Base-by-base conservation (phyloP, 2,113 vertebrate species). In the Loxodonta africana region DNA sequence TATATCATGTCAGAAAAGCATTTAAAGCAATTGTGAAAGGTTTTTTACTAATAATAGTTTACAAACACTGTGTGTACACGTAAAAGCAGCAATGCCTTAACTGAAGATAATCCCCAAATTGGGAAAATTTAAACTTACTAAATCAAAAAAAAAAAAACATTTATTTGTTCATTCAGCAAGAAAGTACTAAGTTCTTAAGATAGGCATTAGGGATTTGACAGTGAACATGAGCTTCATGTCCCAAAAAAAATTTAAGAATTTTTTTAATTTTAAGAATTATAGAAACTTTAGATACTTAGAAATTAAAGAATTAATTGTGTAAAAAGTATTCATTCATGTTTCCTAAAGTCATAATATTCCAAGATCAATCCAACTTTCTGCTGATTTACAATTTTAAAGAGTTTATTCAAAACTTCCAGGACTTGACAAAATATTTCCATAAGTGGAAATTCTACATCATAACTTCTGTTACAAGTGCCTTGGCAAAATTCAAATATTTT, bases 381-480 rank as follows among this genome's bases (percentile, higher is more conserved):
- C 83, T 83, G 26, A 84, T 67, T 89, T 30, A 8, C 60, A 83
- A 67, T 91, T 94, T 87, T 95, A 93, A 95, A 62, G 10, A 65
- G 26, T 46, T 94, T 95, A 96, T 69, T 85, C 48, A 93, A 95
- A 96, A 93, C 62, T 92, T 10, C n/a, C 51, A 97, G n/a, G 51
- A 88, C 14, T 5, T 74, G 44, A 87, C 41, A 21, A 88, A 92
- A 84, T 80, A 96, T 76, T 96, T 95, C 26, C 81, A 87, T 95
- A 95, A 88, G 48, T 63, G 30, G 91, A 95, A 90, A 90, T 81
- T 94, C 33, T 83, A 1, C 0, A 69, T 83, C 78, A 5, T 77
- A 80, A 96, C 71, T 88, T 93, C 37, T n/a, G 71, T 25, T 33
- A 2, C 37, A 90, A 92, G 21, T n/a, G 46, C 51, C 53, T 78